Evolutionary conservation across 1,140 invertebrate species (phyloP), one percentile per base, ranked within the genome.

Genomic region (Oncopodura yosiiana): DNA sequence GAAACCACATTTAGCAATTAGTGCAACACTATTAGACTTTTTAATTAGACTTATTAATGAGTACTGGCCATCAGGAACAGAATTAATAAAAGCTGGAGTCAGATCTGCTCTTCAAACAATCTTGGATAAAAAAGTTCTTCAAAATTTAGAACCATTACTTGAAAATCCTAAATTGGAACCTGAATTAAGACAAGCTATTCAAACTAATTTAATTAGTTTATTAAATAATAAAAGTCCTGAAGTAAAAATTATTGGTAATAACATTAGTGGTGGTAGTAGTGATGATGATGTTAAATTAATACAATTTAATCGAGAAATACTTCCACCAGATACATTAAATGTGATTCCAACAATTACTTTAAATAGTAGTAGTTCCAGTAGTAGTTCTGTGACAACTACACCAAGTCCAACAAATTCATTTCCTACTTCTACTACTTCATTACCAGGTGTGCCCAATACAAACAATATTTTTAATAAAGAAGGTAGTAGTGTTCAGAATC

Each of bases 11-110:
- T 90, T 93, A 37, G 85, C 86, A 36, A 91, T 96, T 53, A 95
- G 92, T 63, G 90, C 88, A 42, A 94, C 90, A 11, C 75, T 97
- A 43, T 72, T 97, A 56, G 93, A 97, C 73, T 98, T 97, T 73
- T 76, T 98, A 42, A 95, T 92, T 74, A 73, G 83, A 68, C 94
- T 96, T 66, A 92, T 94, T 72, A 82, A 86, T 56, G 90, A 94
- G 70, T 97, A 94, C 72, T 89, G 86, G 74, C 86, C 90, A 42
- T 75, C 81, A 43, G 76, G 87, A 61, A 77, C 81, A 34, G 85
- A 87, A 34, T 86, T 86, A 77, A 88, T 98, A 6, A 78, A 81
- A 63, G 78, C 81, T 66, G 93, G 94, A 26, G 90, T 98, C 62
- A 90, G 84, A 69, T 85, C 86, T 67, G 94, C 93, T n/a, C 69